Base-by-base conservation (phyloP, 2,113 vertebrate species). In the Nerophis lumbriciformis region DNA sequence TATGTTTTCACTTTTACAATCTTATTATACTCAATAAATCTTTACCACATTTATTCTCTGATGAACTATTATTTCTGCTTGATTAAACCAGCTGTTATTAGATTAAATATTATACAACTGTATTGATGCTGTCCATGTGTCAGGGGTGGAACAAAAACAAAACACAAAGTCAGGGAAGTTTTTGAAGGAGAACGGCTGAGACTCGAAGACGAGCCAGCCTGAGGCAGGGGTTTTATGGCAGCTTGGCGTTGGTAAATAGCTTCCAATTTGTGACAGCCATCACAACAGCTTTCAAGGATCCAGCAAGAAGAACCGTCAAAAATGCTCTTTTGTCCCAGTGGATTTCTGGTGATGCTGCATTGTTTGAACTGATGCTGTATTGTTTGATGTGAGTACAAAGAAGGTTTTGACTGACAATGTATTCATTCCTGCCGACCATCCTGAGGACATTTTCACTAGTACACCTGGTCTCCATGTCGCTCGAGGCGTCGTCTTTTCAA, bases 331-430 rank as follows among this genome's bases (percentile, higher is more conserved):
- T 66, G 71, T 77, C 59, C 59, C 45, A 4, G 36, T 45, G 68
- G 53, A 65, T 56, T 75, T 75, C 62, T 57, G 69, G 63, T 63
- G 53, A 65, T 68, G 64, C 59, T 66, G 8, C 15, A 48, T 60
- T 64, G 73, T 76, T 71, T 76, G 77, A 76, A 76, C 64, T 71
- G 59, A 65, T 65, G 64, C 55, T 69, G 8, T 19, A 48, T 60
- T 66, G 73, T 76, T 71, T 76, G 77, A 76, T 73, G 64, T 68
- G 63, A 65, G 28, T 59, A 74, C 68, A 80, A 72, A 74, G 57
- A 38, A 35, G 63, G 48, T 65, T 6, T 48, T 59, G 61, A 76
- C 64, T 65, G 54, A 45, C 64, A 73, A 60, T 50, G 44, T 53
- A 16, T 71, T 77, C 63, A 53, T 62, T 68, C 37, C 61, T 63